Conservation (phyloP, 2,888 invertebrate species). For the Norana najaformis region DNA sequence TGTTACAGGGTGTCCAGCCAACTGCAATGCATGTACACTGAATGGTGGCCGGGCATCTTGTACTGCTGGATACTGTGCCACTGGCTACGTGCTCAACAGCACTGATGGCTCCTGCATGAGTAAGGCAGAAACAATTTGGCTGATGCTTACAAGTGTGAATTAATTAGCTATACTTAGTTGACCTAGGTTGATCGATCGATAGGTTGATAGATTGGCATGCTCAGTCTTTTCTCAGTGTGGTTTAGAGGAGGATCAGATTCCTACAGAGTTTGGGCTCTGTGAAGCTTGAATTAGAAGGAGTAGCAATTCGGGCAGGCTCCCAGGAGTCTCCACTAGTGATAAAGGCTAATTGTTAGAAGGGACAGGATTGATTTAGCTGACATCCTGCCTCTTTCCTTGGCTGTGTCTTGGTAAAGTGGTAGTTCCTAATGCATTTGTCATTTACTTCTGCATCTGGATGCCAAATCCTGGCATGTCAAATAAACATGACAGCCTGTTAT, state of each 20-base stretch:
- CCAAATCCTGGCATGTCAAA: not conserved
- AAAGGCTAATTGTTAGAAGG: not conserved
- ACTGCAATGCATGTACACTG: conserved; percentile 32
- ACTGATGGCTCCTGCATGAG: conserved; percentile 30
- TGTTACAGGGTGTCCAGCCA: conserved; percentile 35
- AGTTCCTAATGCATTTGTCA: not conserved
- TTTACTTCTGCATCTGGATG: not conserved
- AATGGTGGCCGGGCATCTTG: conserved; percentile 29
- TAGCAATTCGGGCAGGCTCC: not conserved
- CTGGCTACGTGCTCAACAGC: conserved; percentile 30
- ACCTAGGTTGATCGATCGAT: not conserved
- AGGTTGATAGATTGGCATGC: not conserved
- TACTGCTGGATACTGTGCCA: conserved; percentile 21
- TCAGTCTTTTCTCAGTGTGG: not conserved
- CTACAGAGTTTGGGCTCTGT: not conserved
- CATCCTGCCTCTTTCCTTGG: not conserved
- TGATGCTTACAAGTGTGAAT: not conserved
- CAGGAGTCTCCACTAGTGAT: not conserved
- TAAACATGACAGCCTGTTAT: too few relatives aligned
- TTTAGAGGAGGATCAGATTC: not conserved
- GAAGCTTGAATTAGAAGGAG: not conserved
- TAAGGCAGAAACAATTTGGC: not conserved
- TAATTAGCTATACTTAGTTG: not conserved
- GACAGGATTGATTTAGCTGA: not conserved
- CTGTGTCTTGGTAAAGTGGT: not conserved